Conservation (phyloP, 2,113 vertebrate species). For the Felis chaus region DNA sequence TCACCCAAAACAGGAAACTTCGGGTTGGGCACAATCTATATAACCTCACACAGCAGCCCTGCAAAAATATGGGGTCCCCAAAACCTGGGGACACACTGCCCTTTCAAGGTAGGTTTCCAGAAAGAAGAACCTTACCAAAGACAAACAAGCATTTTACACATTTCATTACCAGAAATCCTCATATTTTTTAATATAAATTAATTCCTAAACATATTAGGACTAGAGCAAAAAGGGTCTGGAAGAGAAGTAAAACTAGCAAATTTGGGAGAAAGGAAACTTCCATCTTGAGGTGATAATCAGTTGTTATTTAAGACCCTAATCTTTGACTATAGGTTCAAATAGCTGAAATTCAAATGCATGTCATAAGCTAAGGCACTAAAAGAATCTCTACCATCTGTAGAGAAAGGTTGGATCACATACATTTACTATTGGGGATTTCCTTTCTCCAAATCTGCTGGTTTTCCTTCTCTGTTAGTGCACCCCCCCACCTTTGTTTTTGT, state of each 20-base stretch:
- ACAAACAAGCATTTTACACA: conserved; percentile 38
- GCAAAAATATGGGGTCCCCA: neutral
- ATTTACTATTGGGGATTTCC: neutral
- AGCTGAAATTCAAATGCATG: neutral
- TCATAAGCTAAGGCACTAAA: conserved; percentile 17
- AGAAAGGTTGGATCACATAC: neutral
- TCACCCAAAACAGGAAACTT: neutral
- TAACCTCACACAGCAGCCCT: neutral
- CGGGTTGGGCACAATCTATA: neutral
- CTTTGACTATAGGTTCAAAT: conserved; percentile 10
- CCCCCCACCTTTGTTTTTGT: neutral
- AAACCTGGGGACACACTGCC: neutral
- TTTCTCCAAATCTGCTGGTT: conserved; percentile 27
- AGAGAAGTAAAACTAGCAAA: conserved; percentile 46
- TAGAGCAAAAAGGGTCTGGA: neutral
- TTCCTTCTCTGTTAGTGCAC: neutral
- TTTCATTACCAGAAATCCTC: conserved; percentile 29
- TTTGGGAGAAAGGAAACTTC: conserved; percentile 35
- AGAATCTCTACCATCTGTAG: neutral
- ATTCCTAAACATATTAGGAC: neutral
- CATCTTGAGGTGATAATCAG: neutral
- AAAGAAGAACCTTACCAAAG: conserved; percentile 4
- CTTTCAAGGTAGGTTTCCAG: neutral
- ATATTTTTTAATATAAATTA: conserved; percentile 15
- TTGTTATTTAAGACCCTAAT: conserved; percentile 1